phyloP scores from a whole-genome alignment of 2,888 invertebrate species.

The Microctonus brassicae region DNA sequence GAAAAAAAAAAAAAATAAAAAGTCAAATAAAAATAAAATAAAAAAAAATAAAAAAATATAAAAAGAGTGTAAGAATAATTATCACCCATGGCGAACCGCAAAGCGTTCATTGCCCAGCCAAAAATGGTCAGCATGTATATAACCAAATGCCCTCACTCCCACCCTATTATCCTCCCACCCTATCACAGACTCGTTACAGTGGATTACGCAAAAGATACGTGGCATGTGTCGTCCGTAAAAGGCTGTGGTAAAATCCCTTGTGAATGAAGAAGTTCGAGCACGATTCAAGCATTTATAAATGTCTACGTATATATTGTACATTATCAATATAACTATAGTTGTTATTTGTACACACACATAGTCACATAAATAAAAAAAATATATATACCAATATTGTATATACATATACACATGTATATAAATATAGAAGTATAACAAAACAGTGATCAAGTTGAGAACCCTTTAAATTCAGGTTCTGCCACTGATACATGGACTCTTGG shows the following conservation, averaged over 20 bases:
- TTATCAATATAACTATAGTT: background rate
- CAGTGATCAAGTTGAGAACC: conserved; percentile 46
- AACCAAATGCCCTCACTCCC: conserved; percentile 2
- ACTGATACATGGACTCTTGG: conserved; percentile 31
- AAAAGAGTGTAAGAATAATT: conserved; percentile 26
- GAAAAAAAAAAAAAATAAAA: background rate
- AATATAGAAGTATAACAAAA: background rate
- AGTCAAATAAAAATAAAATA: background rate
- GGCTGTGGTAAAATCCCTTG: conserved; percentile 38
- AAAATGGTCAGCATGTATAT: conserved; percentile 43
- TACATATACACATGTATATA: background rate
- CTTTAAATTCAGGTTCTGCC: conserved; percentile 48
- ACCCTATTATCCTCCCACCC: conserved; percentile 36
- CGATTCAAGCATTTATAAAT: background rate
- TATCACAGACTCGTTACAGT: conserved; percentile 41
- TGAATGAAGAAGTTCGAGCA: conserved; percentile 44
- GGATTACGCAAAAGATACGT: conserved; percentile 47
- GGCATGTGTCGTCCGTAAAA: conserved; percentile 30
- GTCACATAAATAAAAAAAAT: background rate
- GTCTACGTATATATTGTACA: background rate
- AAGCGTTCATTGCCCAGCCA: conserved; percentile 26
- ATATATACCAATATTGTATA: conserved; percentile 10
- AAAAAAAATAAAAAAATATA: background rate
- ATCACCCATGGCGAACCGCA: conserved; percentile 1
- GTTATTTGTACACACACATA: background rate